phyloP scores from a whole-genome alignment of 2,113 vertebrate species.

The Centropus unirufus region DNA sequence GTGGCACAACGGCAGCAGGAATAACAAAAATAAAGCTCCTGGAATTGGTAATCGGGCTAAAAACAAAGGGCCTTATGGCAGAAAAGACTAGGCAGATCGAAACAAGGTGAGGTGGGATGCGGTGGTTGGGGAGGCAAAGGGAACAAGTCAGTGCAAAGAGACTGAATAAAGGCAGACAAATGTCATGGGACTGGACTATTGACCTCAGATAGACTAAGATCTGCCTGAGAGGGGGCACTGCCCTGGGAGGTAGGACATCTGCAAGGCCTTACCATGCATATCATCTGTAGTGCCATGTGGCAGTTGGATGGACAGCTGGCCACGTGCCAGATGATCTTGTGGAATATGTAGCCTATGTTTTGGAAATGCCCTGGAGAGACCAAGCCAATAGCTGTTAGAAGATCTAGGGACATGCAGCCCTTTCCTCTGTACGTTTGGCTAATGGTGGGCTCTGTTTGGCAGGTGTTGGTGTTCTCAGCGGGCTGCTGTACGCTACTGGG shows the following conservation, averaged over 20 bases:
- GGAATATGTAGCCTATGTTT: accelerated
- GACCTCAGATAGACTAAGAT: not conserved
- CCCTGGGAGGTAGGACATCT: not conserved
- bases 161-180: not conserved
- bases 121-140: not conserved
- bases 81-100: not conserved
- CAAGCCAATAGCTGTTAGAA: not conserved
- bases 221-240: not conserved
- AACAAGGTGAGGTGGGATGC: not conserved
- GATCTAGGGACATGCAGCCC: accelerated
- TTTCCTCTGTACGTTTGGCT: not conserved
- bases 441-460: conserved; percentile 28
- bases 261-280: accelerated
- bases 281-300: not conserved
- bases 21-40: not conserved
- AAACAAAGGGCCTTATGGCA: not conserved
- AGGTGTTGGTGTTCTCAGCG: conserved; percentile 92
- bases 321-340: not conserved
- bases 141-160: not conserved
- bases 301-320: not conserved
- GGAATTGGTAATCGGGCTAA: not conserved
- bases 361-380: not conserved
- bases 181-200: not conserved
- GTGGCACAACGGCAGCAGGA: not conserved
- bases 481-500: conserved; percentile 91